Conservation (phyloP, 2,113 vertebrate genomes). For the Eupsittula cactorum region DNA sequence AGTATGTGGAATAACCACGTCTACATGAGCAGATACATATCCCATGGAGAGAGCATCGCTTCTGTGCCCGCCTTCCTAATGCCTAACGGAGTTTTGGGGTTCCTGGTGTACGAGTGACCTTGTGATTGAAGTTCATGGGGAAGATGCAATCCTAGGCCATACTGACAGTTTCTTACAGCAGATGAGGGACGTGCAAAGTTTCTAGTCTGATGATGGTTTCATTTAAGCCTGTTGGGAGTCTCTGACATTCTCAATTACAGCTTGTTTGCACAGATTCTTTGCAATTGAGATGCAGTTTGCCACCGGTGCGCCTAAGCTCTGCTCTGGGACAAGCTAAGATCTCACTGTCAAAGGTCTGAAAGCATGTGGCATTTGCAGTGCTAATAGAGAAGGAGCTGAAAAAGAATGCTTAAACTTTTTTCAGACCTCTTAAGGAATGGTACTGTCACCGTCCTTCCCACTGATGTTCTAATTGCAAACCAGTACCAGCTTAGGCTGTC, state of each 20-base stretch:
- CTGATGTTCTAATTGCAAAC: conserved; percentile 26
- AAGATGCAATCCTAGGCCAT: neutral
- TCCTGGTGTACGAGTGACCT: neutral
- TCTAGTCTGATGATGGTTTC: neutral
- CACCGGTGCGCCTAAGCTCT: neutral
- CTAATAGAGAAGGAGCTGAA: conserved; percentile 15
- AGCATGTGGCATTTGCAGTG: conserved; percentile 43
- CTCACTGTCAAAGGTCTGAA: neutral
- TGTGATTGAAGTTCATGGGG: accelerated
- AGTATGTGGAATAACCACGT: neutral
- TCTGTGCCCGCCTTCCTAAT: too few relatives aligned
- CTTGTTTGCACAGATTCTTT: conserved; percentile 19
- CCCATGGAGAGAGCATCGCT: neutral
- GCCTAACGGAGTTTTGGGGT: too few relatives aligned
- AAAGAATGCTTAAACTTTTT: neutral
- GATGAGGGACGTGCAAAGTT: neutral
- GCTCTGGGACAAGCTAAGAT: neutral
- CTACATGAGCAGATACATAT: neutral
- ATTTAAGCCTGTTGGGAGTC: conserved; percentile 1
- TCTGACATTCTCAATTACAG: conserved; percentile 47
- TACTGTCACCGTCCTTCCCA: neutral
- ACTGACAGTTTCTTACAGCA: accelerated
- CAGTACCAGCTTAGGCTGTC: neutral
- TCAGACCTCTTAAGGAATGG: neutral
- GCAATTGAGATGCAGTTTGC: conserved; percentile 28